Evolutionary conservation across 2,797 vertebrate species (phyloP), one percentile per base, ranked within the genome.

Genomic region (Pipistrellus pygmaeus): DNA sequence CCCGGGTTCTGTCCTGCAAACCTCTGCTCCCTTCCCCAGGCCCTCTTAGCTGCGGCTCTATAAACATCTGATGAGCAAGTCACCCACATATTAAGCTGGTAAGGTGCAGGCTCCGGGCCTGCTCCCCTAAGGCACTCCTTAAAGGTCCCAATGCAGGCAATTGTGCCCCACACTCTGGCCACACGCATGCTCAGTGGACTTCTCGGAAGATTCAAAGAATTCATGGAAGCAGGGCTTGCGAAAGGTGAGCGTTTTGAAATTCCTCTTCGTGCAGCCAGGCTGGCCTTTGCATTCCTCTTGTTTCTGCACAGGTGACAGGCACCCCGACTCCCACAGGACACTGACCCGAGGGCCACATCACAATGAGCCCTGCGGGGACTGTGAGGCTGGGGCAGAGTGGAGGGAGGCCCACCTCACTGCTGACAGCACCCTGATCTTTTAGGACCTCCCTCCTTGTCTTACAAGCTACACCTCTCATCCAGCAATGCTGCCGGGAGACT

Each of bases 171-270:
- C 55, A 23, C 82, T 8, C 38, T 86, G 95, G 73, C 32, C 78
- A 69, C 75, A 62, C 64, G 21, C 12, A 1, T 35, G 53, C 23
- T 93, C 85, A 94, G 8, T 90, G 93, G 94, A 81, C 82, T 95
- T 76, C 93, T 90, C 32, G 44, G 90, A 95, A 96, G 88, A 93
- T 12, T 96, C 88, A 96, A 84, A 94, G 89, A 85, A 72, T 51
- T 88, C 4, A 60, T 95, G 95, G 94, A 93, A 46, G 85, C 78
- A 85, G 87, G 90, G 85, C 55, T 95, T 90, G 64, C 6, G 18
- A 53, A 86, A 93, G 90, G 93, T 88, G 94, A 95, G 92, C 32
- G 0, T 73, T 90, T 51, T 38, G 41, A 66, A 85, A 64, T 80
- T 32, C 48, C 77, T 48, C 20, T 9, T 2, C 0, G 1, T 8